Percentiles rank a stretch among this genome's conserved stretches.
Evolutionary conservation across 2,888 invertebrate genomes (phyloP).

Genomic region (Drosophila demipolita): DNA sequence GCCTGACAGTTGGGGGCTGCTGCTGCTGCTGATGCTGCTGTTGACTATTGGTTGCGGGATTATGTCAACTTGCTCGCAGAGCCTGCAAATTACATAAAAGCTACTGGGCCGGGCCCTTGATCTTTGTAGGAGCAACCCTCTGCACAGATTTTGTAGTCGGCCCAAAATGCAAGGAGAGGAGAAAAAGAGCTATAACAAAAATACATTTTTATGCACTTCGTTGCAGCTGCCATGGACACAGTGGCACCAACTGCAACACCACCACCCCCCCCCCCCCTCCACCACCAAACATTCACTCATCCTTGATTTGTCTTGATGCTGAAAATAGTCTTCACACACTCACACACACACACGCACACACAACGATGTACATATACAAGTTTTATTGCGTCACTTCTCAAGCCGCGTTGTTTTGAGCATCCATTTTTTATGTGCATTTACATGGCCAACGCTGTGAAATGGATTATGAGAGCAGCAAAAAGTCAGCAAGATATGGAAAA

Average conservation of each 20-base stretch:
- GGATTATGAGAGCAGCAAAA: slow-evolving; percentile 5
- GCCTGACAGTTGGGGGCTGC: slow-evolving; percentile 7
- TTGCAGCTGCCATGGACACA: slow-evolving; percentile 61
- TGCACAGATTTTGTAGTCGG: slow-evolving; percentile 31
- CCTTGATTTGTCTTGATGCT: slow-evolving; percentile 62
- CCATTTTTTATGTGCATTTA: slow-evolving; percentile 3
- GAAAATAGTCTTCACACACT: slow-evolving; percentile 49
- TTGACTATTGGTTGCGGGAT: slow-evolving; percentile 22
- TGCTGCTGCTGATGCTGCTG: slow-evolving; percentile 2
- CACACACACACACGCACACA: slow-evolving; percentile 1
- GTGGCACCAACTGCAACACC: slow-evolving; percentile 33
- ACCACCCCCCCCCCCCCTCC: slow-evolving; percentile 6
- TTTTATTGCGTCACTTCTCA: slow-evolving; percentile 54
- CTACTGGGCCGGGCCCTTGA: slow-evolving; percentile 45
- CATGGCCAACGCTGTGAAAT: slow-evolving; percentile 14
- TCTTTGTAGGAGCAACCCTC: slow-evolving; percentile 45
- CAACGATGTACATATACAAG: slow-evolving; percentile 11
- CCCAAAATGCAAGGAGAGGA: slow-evolving; percentile 10
- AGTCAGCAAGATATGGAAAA: slow-evolving; percentile 5
- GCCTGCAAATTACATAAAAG: slow-evolving; percentile 49
- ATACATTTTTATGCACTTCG: slow-evolving; percentile 65
- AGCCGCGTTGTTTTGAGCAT: slow-evolving; percentile 39
- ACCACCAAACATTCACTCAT: slow-evolving; percentile 7
- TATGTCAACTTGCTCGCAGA: slow-evolving; percentile 43
- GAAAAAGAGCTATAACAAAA: slow-evolving; percentile 8